A percentile compares a stretch with the other conserved stretches of the same genome.
Conservation (phyloP, 1,140 invertebrate species). For the Asobara japonica region DNA sequence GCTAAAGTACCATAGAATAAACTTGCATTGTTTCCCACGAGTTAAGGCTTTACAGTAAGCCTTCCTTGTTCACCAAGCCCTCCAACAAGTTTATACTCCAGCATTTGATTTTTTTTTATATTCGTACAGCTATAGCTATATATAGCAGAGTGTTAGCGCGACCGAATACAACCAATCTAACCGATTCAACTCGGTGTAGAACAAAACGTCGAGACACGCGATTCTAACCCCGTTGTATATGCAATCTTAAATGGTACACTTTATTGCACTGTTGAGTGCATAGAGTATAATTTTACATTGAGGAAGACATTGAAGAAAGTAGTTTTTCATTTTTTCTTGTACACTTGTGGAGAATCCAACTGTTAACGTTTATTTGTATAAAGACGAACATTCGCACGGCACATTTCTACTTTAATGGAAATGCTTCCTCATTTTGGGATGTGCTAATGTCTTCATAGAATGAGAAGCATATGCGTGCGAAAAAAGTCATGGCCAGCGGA, state of each 20-base stretch:
- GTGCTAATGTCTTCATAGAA: no score
- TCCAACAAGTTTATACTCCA: not conserved
- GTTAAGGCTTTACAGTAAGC: not conserved
- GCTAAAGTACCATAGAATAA: not conserved
- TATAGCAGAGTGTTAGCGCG: not conserved
- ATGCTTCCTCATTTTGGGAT: not conserved
- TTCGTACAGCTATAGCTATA: not conserved
- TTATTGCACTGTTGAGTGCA: slow-evolving; percentile 11
- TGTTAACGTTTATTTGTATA: not conserved
- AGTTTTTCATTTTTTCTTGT: not conserved
- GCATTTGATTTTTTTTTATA: not conserved
- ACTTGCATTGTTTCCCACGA: slow-evolving; percentile 11
- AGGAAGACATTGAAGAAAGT: not conserved
- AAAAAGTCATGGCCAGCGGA: no score
- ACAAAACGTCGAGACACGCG: slow-evolving; percentile 10
- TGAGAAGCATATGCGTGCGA: no score
- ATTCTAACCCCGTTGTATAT: not conserved
- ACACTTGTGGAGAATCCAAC: no score
- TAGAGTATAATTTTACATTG: not conserved
- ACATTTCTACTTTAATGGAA: not conserved
- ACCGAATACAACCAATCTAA: not conserved
- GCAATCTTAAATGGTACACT: slow-evolving; percentile 9
- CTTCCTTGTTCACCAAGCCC: slow-evolving; percentile 6
- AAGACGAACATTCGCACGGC: not conserved
- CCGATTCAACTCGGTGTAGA: not conserved